Evolutionary conservation across 2,797 vertebrate species (phyloP), one percentile per base, ranked within the genome.

Genomic region (Numenius phaeopus): DNA sequence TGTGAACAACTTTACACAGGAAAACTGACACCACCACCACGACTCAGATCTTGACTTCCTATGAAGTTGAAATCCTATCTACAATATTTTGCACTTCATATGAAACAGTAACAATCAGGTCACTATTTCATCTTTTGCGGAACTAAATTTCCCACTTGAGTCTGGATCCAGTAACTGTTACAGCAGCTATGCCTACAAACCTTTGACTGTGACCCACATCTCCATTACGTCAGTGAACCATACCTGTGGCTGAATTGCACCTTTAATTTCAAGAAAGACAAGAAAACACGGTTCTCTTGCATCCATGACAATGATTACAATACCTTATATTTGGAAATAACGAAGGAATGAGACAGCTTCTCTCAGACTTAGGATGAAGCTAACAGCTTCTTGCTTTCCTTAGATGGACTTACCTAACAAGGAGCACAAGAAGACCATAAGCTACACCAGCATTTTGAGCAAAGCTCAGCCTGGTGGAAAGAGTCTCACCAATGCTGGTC

Each of bases 211-310:
- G 18, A 66, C 7, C 14, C 52, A 42, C 10, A 71, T 15, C 19
- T 57, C 58, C 42, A 23, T 55, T 70, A 34, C 0, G 0, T 39
- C 46, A 65, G 20, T 20, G 39, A 83, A 55, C 23, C 0, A 0
- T 22, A 77, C 18, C 30, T 29, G 23, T 32, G 17, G 26, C 21
- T 62, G 26, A 76, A 47, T 6, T 1, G 0, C 16, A 80, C 7
- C 47, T 81, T 55, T 40, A 34, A 40, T 50, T 39, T 71, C 39
- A 52, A 62, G 40, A 34, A 14, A 42, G 10, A 50, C 12, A 76
- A 50, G 46, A 75, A 80, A 88, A 67, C 1, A 0, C 22, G 27
- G 3, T 24, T 66, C 40, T 46, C 16, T 57, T 62, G 14, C 37
- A 71, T 26, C 22, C 17, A 14, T 14, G 18, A 57, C 23, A 40